A percentile compares a stretch with the other conserved stretches of the same genome.
Evolutionary conservation across 2,888 invertebrate genomes (phyloP).

Genomic region (Corbicula japonica): DNA sequence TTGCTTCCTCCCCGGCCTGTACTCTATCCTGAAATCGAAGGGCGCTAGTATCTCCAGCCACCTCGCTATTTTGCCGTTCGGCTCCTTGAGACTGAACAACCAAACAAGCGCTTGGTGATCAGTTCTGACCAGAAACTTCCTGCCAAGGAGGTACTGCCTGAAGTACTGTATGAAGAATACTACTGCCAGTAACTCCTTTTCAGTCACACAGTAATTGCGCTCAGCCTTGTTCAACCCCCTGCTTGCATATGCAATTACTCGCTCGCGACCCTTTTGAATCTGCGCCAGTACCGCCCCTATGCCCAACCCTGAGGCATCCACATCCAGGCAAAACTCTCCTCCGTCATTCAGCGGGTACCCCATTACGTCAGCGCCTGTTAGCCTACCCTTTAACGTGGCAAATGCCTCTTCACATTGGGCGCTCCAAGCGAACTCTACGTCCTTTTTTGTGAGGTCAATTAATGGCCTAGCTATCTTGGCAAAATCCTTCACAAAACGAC

Average conservation of each 20-base stretch:
- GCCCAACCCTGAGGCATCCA: constrained; percentile 8
- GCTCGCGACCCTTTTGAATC: background rate
- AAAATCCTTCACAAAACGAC: constrained; percentile 14
- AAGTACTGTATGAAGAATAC: constrained; percentile 23
- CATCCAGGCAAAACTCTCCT: constrained; percentile 7
- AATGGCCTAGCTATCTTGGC: constrained; percentile 11
- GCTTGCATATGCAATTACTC: constrained; percentile 11
- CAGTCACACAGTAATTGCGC: no score
- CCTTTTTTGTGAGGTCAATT: no score
- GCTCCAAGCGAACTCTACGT: background rate
- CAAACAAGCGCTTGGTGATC: constrained; percentile 38
- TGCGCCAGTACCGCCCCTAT: constrained; percentile 16
- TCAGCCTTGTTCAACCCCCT: constrained; percentile 9
- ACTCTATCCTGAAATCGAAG: constrained; percentile 32
- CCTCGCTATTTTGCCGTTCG: constrained; percentile 15
- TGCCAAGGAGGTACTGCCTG: constrained; percentile 20
- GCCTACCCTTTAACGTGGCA: no score
- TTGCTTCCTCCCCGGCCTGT: constrained; percentile 17
- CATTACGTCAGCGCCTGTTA: constrained; percentile 24
- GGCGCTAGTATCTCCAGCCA: constrained; percentile 32
- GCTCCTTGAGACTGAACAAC: constrained; percentile 36
- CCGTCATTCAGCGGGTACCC: constrained; percentile 18
- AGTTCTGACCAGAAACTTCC: constrained; percentile 8
- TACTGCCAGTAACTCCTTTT: constrained; percentile 10
- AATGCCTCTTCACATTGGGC: constrained; percentile 1